Evolutionary conservation across 2,797 vertebrate genomes (phyloP), one percentile per base, ranked within the genome.

Genomic region (Malacoctenus gilli): DNA sequence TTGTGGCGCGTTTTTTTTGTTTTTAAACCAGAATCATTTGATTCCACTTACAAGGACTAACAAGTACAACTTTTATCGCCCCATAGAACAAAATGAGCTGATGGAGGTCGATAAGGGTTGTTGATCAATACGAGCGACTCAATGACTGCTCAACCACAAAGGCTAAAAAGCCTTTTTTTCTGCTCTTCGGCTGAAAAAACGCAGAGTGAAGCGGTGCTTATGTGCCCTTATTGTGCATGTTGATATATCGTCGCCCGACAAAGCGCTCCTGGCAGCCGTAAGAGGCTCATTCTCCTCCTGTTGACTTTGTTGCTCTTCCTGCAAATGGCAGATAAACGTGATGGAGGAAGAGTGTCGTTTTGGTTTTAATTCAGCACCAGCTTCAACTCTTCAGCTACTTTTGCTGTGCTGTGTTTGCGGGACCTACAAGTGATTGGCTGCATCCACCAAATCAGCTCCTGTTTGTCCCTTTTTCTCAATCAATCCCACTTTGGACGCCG

Each of bases 401-500:
- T 28, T 9, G 6, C 25, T 28, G 16, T 12, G 28, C 9, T 5
- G 25, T 6, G 25, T 3, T 28, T 28, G 25, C 25, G 9, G 6
- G 25, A 83, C 72, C 60, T 55, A 36, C 8, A 85, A 86, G 80
- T 54, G 70, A 81, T 56, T 67, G 63, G 60, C 75, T 54, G 46
- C 55, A 63, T 75, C 47, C 75, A 49, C 66, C 68, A 66, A 79
- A 75, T 70, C 75, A 62, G 54, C 34, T 72, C 13, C 44, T 60
- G 72, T 73, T 53, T 1, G 19, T 81, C 46, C 72, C 59, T 46
- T 75, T 77, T 74, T 71, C 40, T 69, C 53, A 75, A 83, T 87
- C 82, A 86, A 82, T 85, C 71, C 67, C 63, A 74, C 69, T 79
- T 60, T 81, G 76, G 72, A 74, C 61, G 38, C 68, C 68, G 70